Base-by-base conservation (phyloP, 2,113 vertebrate species). In the Zapornia atra region DNA sequence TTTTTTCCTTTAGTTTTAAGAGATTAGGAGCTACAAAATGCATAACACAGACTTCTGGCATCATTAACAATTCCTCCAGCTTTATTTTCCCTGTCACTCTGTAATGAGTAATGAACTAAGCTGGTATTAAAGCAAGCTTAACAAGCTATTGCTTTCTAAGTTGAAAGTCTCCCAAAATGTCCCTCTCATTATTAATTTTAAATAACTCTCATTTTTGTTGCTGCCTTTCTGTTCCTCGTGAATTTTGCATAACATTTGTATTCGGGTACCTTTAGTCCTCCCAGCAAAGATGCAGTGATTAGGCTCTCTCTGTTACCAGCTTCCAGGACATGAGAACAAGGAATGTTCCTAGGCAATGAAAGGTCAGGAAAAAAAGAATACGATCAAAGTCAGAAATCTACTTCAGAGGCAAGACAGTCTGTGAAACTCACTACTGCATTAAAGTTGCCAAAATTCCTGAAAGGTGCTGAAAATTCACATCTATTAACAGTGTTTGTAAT, bases 41-140 rank as follows among this genome's bases (percentile, higher is more conserved):
- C 42, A 31, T 94, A 63, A 86, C 93, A 87, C 69, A 86, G 79
- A 87, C 82, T 97, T 94, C 82, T 96, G 94, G 88, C 84, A 90
- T 96, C 86, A 93, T 96, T 97, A 96, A 48, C 60, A 88, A 71
- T 96, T 92, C 53, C 56, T 83, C 84, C 82, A 94, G 86, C 90
- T 97, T 97, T 97, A 90, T 97, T 96, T 97, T 96, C 61, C 44
- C 85, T 97, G 70, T 94, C 93, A 96, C 84, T 91, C 79, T 71
- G 34, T 95, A 94, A 92, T 88, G 79, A 96, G 48, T 85, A 96
- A 95, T 90, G 88, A 94, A 63, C 76, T 94, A 92, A 91, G 71
- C 65, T 82, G 86, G 54, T 84, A 92, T 88, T 96, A 96, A 92
- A 86, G 54, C 88, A 73, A 86, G 82, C 82, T 94, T 94, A 94